Conservation (phyloP, 2,888 invertebrate species). For the Stratiomys singularior region DNA sequence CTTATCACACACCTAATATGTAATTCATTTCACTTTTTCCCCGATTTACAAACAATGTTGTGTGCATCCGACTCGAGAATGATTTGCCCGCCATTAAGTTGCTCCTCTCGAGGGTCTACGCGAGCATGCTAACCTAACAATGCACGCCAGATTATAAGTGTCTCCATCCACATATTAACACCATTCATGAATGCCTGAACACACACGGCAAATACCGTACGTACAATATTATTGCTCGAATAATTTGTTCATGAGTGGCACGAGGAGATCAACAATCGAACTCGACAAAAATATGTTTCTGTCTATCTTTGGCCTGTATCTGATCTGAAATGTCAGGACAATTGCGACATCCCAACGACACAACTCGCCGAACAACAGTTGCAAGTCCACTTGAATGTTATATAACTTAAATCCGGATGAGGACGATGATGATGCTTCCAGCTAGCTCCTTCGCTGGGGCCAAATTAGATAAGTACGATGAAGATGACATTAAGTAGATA, state of each 20-base stretch:
- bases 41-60: no score
- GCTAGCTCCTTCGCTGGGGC: not conserved
- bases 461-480: constrained; percentile 5
- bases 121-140: no score
- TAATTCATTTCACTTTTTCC: no score
- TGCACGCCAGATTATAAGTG: no score
- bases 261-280: not conserved
- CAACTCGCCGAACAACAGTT: not conserved
- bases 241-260: not conserved
- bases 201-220: not conserved
- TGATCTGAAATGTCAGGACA: not conserved
- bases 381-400: not conserved
- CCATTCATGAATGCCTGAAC: not conserved
- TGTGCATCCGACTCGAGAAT: no score
- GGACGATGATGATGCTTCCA: not conserved
- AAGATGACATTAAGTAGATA: constrained; percentile 29
- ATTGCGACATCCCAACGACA: not conserved
- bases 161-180: no score
- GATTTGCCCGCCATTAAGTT: no score
- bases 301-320: no score
- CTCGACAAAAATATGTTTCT: no score
- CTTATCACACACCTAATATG: no score
- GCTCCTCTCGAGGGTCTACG: no score
- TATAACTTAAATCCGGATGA: constrained; percentile 14
- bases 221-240: constrained; percentile 2